Evolutionary conservation across 2,797 vertebrate genomes (phyloP).

Genomic region (Oryzias dopingdopingensis): DNA sequence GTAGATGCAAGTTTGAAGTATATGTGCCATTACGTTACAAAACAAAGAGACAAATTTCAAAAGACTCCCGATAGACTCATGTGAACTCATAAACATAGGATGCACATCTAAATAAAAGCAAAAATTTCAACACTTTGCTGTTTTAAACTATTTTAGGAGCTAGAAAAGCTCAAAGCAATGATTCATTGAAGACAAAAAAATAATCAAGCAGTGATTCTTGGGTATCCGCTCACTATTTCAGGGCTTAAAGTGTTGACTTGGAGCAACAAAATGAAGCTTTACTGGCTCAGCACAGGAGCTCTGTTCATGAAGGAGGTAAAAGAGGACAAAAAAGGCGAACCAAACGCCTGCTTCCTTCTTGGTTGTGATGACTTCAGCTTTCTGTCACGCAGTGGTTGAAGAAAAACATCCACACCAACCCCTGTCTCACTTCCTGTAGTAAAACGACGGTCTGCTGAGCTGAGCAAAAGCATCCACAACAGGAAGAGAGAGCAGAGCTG

Average conservation of each 20-base stretch:
- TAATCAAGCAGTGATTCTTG: neutral
- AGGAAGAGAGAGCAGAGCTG: slow-evolving; percentile 20
- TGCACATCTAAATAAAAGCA: too few species aligned
- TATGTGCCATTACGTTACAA: too few species aligned
- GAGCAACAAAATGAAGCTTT: neutral
- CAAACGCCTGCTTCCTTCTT: slow-evolving; percentile 33
- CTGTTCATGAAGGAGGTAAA: neutral
- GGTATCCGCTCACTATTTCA: neutral
- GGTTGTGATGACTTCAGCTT: slow-evolving; percentile 18
- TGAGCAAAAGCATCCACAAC: slow-evolving; percentile 17
- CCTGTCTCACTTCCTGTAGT: slow-evolving; percentile 56
- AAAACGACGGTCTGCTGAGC: slow-evolving; percentile 36
- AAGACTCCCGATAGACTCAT: too few species aligned
- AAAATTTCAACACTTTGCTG: too few species aligned
- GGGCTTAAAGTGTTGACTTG: neutral
- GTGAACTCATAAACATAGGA: too few species aligned
- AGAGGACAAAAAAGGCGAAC: slow-evolving; percentile 5
- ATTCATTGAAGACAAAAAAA: too few species aligned
- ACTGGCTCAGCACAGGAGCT: neutral
- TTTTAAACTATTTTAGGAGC: too few species aligned
- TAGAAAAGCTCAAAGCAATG: too few species aligned
- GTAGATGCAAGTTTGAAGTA: too few species aligned
- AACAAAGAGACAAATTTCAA: too few species aligned
- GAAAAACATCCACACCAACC: slow-evolving; percentile 13
- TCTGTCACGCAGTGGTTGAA: slow-evolving; percentile 43